These are phyloP conservation scores for Stomorhina lunata DNA, from an alignment of 2,888 invertebrate genomes.

Conservation along the genomic window DNA sequence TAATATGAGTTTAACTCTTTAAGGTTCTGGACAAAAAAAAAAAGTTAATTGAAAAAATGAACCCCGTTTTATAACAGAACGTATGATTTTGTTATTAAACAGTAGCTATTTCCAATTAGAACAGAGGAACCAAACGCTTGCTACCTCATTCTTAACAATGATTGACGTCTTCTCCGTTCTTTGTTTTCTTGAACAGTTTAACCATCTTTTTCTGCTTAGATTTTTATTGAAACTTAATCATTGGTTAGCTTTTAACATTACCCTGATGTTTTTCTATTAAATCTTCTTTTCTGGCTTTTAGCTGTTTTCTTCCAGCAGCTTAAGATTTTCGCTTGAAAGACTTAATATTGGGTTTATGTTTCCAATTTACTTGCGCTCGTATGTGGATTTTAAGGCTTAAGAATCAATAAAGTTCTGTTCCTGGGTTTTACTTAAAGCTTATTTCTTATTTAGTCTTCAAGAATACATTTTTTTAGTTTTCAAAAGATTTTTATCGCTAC, in stretches of 20 bases:
- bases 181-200: conserved; percentile 11
- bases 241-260: conserved; percentile 25
- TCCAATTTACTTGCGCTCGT: conserved; percentile 6
- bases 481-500: conserved; percentile 53
- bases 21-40: conserved; percentile 34
- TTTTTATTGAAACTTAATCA: conserved; percentile 50
- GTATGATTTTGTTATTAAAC: conserved; percentile 59
- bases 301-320: not conserved
- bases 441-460: too few relatives aligned
- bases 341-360: conserved; percentile 35
- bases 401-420: conserved; percentile 37
- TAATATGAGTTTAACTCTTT: conserved; percentile 24
- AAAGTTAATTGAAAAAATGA: conserved; percentile 4
- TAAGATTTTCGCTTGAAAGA: not conserved
- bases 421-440: too few relatives aligned
- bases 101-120: conserved; percentile 46
- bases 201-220: not conserved
- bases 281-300: not conserved
- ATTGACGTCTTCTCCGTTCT: not conserved
- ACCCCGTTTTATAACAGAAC: not conserved
- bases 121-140: not conserved
- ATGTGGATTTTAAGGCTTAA: conserved; percentile 19
- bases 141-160: not conserved
- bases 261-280: not conserved
- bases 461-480: too few relatives aligned